phyloP scores from a whole-genome alignment of 2,797 vertebrate species.

The Thaleichthys pacificus region DNA sequence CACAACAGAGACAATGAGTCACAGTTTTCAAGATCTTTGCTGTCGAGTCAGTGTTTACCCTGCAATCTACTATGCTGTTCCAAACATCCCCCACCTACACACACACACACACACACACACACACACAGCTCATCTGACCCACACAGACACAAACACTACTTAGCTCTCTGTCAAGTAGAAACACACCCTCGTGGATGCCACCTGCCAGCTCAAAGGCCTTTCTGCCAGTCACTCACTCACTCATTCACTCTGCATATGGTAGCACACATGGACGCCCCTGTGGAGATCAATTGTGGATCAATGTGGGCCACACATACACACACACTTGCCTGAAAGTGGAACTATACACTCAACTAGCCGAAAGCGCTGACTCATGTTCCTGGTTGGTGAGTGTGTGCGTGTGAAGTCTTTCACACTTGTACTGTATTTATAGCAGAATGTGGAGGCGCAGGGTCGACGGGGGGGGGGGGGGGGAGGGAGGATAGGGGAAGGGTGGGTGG shows the following conservation, averaged over 20 bases:
- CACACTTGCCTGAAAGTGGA: neutral
- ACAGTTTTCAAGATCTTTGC: neutral
- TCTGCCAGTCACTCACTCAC: too few relatives aligned
- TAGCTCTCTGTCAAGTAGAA: too few relatives aligned
- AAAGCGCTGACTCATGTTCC: slow-evolving; percentile 45
- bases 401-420: slow-evolving; percentile 40
- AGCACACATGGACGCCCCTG: neutral
- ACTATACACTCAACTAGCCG: neutral
- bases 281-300: neutral
- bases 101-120: neutral
- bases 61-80: neutral
- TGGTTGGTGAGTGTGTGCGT: slow-evolving; percentile 4
- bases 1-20: neutral
- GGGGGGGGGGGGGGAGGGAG: too few relatives aligned
- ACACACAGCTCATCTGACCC: neutral
- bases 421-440: slow-evolving; percentile 31
- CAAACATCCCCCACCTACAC: neutral
- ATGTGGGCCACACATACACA: slow-evolving; percentile 8
- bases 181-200: neutral
- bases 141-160: neutral
- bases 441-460: neutral
- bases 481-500: neutral
- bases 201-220: too few relatives aligned
- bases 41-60: neutral
- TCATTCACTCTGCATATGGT: neutral